Percentiles rank a stretch among this genome's conserved stretches.
Conservation (phyloP, 2,797 vertebrate genomes). For the Scolopax rusticola region DNA sequence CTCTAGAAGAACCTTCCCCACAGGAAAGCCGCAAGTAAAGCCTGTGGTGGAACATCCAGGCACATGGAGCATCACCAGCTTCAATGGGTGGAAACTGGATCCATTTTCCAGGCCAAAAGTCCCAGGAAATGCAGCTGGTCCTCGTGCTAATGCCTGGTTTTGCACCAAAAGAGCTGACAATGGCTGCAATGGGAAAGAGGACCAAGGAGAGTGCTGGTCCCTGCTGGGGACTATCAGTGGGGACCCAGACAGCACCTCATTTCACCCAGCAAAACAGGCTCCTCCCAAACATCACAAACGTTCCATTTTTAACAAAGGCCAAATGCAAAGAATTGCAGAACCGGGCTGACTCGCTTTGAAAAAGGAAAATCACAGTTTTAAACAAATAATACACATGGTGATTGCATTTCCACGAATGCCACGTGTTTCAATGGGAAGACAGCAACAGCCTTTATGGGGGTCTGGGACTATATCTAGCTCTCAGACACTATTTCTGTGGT, state of each 20-base stretch:
- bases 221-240: neutral
- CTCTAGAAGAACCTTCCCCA: neutral
- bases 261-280: neutral
- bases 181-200: neutral
- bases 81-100: fast-evolving
- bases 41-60: neutral
- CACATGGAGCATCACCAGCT: neutral
- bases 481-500: neutral
- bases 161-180: neutral
- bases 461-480: neutral
- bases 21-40: fast-evolving
- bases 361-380: neutral
- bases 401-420: neutral
- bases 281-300: fast-evolving
- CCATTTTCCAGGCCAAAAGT: neutral
- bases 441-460: neutral
- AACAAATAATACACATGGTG: fast-evolving
- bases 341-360: neutral
- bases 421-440: fast-evolving
- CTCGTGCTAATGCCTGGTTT: neutral
- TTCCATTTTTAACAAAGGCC: no score
- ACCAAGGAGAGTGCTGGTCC: neutral
- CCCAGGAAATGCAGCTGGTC: neutral
- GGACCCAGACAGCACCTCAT: fast-evolving
- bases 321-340: neutral